Evolutionary conservation across 2,797 vertebrate species (phyloP), one percentile per base, ranked within the genome.

Genomic region (Brachyalestes nurse): DNA sequence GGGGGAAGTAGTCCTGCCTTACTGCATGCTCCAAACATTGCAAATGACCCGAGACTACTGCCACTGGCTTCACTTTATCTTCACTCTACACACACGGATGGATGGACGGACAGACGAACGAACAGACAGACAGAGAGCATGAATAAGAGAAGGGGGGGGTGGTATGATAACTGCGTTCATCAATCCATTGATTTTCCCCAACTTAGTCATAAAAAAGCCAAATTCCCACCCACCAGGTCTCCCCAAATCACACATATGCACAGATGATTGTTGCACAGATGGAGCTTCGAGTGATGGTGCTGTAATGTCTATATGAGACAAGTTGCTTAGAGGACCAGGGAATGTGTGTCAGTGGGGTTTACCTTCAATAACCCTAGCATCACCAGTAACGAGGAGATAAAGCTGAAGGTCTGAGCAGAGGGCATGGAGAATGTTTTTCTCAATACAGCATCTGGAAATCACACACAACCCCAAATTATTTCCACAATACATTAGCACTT

Each of bases 301-400:
- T 28, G 28, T 28, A 28, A 28, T 28, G 28, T 28, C 28, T 28
- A 28, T 28, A 28, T 28, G 28, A 28, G 28, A 28, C 28, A 28
- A 28, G 28, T 28, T 28, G 28, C 28, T 28, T 28, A 28, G 28
- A 28, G 28, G 28, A 28, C 28, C 28, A 28, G 25, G n/a, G 40
- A 13, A 14, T 61, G 17, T 57, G 2, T 55, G 53, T n/a, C 25
- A 1, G 38, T 38, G 19, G 9, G 58, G 1, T 58, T 77, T 86
- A 98, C 98, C 96, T 99, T 99, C 65, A 99, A 93, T 9, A 99
- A 93, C 47, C 97, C 98, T 83, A 99, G 95, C 87, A 97, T 94
- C 71, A 97, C 89, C 71, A 99, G 90, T 72, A 99, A 91, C 21
- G 92, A 93, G 9, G 98, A 97, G 72, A 99, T 89, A 78, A 99